Conservation (phyloP, 1,140 invertebrate species). For the Drosophila kohkoa region DNA sequence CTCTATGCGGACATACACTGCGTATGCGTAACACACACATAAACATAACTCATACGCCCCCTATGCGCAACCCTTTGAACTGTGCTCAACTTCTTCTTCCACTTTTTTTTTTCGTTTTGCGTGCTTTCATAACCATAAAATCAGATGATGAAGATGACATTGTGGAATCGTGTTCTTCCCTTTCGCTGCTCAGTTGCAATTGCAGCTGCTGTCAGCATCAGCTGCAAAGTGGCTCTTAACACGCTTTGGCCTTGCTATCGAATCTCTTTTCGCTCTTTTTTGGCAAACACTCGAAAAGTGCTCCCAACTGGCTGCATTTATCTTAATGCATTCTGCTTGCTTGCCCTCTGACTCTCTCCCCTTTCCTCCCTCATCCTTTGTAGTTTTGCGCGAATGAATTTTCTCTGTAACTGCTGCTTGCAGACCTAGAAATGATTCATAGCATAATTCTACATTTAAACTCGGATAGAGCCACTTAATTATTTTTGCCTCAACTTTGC, state of each 20-base stretch:
- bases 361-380: background rate
- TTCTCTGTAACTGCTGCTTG: background rate
- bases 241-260: slow-evolving; percentile 49
- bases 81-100: background rate
- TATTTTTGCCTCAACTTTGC: background rate
- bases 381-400: background rate
- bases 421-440: no score
- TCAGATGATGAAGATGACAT: slow-evolving; percentile 2
- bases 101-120: background rate
- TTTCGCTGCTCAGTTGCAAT: background rate
- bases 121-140: slow-evolving; percentile 9
- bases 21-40: slow-evolving; percentile 23
- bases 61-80: slow-evolving; percentile 9
- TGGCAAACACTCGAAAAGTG: slow-evolving; percentile 43
- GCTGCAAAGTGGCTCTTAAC: slow-evolving; percentile 21
- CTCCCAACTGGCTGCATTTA: slow-evolving; percentile 56
- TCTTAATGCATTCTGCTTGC: slow-evolving; percentile 39
- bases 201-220: slow-evolving; percentile 61
- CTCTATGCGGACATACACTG: background rate
- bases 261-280: slow-evolving; percentile 6
- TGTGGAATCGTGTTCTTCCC: slow-evolving; percentile 4
- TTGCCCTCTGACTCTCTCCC: slow-evolving; percentile 5
- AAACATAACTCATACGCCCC: slow-evolving; percentile 40
- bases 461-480: background rate
- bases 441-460: no score